phyloP scores from a whole-genome alignment of 2,113 vertebrate species.

The Psilopsiagon aymara region DNA sequence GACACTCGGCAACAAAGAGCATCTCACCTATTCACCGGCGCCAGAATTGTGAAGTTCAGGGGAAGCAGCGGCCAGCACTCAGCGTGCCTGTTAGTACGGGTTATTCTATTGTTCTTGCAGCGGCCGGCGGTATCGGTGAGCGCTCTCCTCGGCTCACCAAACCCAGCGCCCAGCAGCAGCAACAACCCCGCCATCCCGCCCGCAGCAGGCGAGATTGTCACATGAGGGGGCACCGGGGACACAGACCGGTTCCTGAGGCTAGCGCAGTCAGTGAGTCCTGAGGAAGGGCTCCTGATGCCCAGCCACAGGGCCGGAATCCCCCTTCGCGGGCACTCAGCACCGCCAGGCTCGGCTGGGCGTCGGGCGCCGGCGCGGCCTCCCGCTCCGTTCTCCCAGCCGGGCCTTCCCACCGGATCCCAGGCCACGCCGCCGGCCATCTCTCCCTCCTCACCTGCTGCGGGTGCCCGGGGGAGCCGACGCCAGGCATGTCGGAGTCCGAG shows the following conservation, averaged over 20 bases:
- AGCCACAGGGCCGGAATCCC: neutral
- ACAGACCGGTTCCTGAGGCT: too few species aligned
- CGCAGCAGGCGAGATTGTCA: fast-evolving
- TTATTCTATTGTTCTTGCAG: neutral
- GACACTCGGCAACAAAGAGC: fast-evolving
- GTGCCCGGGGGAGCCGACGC: conserved; percentile 28
- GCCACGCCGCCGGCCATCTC: neutral
- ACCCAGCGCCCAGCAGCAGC: fast-evolving
- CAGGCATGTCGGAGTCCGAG: conserved; percentile 86
- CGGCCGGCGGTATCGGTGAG: fast-evolving
- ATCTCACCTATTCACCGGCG: too few species aligned
- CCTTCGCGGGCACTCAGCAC: neutral
- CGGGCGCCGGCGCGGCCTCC: too few species aligned
- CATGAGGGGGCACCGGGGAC: fast-evolving
- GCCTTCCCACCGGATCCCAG: neutral
- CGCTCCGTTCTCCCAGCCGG: neutral
- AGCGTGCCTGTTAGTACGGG: neutral
- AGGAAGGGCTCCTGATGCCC: neutral
- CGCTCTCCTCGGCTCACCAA: neutral
- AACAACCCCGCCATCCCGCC: too few species aligned
- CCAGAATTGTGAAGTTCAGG: fast-evolving
- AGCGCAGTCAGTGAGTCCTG: fast-evolving
- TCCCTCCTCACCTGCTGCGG: conserved; percentile 31
- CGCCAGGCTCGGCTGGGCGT: neutral
- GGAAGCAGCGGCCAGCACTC: neutral